Evolutionary conservation across 2,113 vertebrate species (phyloP).

Genomic region (Hiodon alosoides): DNA sequence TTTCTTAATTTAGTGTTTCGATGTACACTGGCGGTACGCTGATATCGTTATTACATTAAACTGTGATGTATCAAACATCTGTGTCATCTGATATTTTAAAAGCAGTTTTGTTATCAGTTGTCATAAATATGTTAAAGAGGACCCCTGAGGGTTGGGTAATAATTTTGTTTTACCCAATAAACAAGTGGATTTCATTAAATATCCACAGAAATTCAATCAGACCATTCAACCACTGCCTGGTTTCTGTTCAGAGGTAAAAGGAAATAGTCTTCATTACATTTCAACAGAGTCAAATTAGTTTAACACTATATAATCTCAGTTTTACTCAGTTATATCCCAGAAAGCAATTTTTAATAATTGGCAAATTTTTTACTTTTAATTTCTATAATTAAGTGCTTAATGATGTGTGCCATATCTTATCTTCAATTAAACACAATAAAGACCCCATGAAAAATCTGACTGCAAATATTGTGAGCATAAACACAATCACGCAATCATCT

Average conservation of each 20-base stretch:
- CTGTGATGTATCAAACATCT: too few relatives aligned
- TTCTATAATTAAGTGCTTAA: conserved; percentile 18
- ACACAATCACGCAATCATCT: conserved; percentile 40
- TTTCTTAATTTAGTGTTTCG: too few relatives aligned
- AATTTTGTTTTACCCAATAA: not conserved
- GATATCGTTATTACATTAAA: too few relatives aligned
- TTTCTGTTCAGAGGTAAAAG: not conserved
- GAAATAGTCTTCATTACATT: not conserved
- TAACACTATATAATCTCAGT: not conserved
- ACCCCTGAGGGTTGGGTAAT: too few relatives aligned
- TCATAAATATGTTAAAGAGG: too few relatives aligned
- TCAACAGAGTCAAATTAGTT: conserved; percentile 1
- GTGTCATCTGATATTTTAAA: too few relatives aligned
- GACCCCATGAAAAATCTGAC: not conserved
- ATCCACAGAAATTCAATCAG: not conserved
- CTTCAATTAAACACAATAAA: conserved; percentile 27
- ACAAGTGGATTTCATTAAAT: not conserved
- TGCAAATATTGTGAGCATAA: not conserved
- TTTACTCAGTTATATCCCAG: not conserved
- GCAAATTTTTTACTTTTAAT: not conserved
- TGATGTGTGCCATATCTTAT: conserved; percentile 27
- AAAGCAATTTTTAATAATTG: too few relatives aligned
- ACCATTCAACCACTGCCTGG: not conserved
- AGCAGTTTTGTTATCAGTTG: too few relatives aligned
- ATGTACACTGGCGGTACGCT: too few relatives aligned